Conservation (phyloP, 2,888 invertebrate species). For the Torymus tubicola region DNA sequence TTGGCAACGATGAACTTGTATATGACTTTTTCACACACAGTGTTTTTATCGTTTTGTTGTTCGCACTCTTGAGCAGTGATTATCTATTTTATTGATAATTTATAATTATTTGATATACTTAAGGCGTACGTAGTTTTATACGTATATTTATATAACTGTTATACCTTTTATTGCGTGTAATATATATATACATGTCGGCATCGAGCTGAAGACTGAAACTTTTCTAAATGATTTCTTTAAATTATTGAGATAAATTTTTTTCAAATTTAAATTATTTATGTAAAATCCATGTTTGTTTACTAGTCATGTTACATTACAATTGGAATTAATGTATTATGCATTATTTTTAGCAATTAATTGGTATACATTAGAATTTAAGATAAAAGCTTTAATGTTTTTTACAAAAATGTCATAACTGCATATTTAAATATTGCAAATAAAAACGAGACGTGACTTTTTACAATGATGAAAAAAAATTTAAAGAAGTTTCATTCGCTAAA, state of each 20-base stretch:
- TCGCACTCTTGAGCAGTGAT: slow-evolving; percentile 43
- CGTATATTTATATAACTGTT: slow-evolving; percentile 26
- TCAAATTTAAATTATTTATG: no score
- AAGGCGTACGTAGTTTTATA: slow-evolving; percentile 33
- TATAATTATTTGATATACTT: slow-evolving; percentile 36
- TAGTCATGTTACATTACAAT: no score
- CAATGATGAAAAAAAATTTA: slow-evolving; percentile 2
- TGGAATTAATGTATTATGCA: no score
- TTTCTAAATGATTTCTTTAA: no score
- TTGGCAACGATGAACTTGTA: slow-evolving; percentile 48
- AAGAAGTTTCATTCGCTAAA: slow-evolving; percentile 27
- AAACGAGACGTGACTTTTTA: no score
- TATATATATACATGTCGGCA: slow-evolving; percentile 18
- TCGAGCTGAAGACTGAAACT: neutral
- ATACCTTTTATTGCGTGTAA: slow-evolving; percentile 37
- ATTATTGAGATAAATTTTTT: no score
- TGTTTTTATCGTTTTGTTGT: slow-evolving; percentile 50
- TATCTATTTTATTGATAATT: slow-evolving; percentile 30
- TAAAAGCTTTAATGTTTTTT: no score
- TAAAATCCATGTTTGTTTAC: no score
- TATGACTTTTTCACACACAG: slow-evolving; percentile 44
- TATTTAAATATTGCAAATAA: no score
- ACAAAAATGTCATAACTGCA: no score
- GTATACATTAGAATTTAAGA: no score
- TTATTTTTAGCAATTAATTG: no score